These are phyloP conservation scores for Menidia beryllina DNA, from an alignment of 2,113 vertebrate species.

Conservation along the genomic window DNA sequence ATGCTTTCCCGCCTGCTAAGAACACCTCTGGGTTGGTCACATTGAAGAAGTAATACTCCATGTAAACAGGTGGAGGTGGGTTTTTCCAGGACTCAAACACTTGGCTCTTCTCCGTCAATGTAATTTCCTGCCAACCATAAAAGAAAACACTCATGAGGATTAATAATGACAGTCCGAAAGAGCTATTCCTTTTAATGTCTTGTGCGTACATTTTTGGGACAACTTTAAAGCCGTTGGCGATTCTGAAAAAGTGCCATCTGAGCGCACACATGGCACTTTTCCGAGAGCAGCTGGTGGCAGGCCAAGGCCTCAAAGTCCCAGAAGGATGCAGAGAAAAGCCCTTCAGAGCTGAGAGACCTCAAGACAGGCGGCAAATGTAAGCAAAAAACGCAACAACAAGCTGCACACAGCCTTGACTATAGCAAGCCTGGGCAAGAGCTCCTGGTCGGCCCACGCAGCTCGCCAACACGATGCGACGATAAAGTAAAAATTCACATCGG, in stretches of 20 bases:
- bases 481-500: neutral
- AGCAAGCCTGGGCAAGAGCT: slow-evolving; percentile 29
- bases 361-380: slow-evolving; percentile 7
- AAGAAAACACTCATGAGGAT: slow-evolving; percentile 1
- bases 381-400: slow-evolving; percentile 7
- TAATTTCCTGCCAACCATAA: slow-evolving; percentile 82
- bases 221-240: slow-evolving; percentile 9
- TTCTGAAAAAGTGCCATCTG: slow-evolving; percentile 17
- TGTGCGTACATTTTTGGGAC: neutral
- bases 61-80: slow-evolving; percentile 91
- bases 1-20: slow-evolving; percentile 85
- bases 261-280: slow-evolving; percentile 31
- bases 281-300: neutral
- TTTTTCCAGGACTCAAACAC: slow-evolving; percentile 92
- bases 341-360: slow-evolving; percentile 12
- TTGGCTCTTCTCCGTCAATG: slow-evolving; percentile 88
- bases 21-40: slow-evolving; percentile 92
- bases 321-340: slow-evolving; percentile 31
- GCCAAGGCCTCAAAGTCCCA: slow-evolving; percentile 23
- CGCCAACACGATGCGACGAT: neutral
- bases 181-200: neutral
- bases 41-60: slow-evolving; percentile 98
- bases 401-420: slow-evolving; percentile 1
- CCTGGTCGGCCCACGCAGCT: slow-evolving; percentile 7
- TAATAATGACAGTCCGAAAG: neutral